A percentile compares a stretch with the other conserved stretches of the same genome.
Evolutionary conservation across 1,140 invertebrate genomes (phyloP).

Genomic region (Papilio machaon): DNA sequence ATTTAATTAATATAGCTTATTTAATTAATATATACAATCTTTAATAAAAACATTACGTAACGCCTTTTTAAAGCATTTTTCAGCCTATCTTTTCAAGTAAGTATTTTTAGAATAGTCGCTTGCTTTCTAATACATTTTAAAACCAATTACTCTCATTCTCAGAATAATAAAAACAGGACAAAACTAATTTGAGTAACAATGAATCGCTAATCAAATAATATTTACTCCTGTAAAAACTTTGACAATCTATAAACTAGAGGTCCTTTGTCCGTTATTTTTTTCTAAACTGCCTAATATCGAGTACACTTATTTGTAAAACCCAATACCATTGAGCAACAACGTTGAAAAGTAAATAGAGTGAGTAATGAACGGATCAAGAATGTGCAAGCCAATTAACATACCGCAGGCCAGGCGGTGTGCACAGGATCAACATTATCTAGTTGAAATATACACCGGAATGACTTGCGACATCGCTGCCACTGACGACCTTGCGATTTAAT

Average conservation of each 20-base stretch:
- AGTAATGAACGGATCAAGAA: slow-evolving; percentile 2
- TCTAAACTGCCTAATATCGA: not conserved
- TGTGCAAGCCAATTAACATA: slow-evolving; percentile 26
- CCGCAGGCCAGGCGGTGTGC: not conserved
- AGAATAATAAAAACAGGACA: too few species aligned
- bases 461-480: slow-evolving; percentile 34
- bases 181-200: too few species aligned
- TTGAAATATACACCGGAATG: slow-evolving; percentile 37
- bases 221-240: too few species aligned
- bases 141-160: too few species aligned
- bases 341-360: not conserved
- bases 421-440: slow-evolving; percentile 36
- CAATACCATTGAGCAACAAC: not conserved
- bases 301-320: not conserved
- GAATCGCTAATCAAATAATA: too few species aligned
- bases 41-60: not conserved
- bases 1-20: not conserved
- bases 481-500: slow-evolving; percentile 40
- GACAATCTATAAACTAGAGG: too few species aligned
- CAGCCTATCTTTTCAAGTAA: too few species aligned
- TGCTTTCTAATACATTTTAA: too few species aligned
- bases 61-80: too few species aligned
- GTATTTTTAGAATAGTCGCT: too few species aligned
- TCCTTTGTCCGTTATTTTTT: not conserved
- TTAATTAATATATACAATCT: not conserved